These are phyloP conservation scores for Stratiomys singularior DNA, from an alignment of 2,888 invertebrate genomes.

Conservation along the genomic window DNA sequence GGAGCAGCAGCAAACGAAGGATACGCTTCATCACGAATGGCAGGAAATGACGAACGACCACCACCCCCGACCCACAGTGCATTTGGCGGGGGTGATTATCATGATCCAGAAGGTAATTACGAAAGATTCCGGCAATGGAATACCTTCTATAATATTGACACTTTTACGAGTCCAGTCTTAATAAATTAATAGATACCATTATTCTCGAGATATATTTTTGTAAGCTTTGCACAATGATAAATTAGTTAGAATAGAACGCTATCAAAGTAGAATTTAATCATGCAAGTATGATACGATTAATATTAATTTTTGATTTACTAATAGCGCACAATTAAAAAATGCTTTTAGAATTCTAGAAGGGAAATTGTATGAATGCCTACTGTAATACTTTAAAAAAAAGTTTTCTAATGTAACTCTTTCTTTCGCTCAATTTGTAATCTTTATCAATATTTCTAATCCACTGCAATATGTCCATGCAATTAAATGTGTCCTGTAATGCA, in stretches of 20 bases:
- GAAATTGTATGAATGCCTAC: too few relatives aligned
- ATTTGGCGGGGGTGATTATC: conserved; percentile 58
- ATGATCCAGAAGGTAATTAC: conserved; percentile 55
- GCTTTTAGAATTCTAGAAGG: too few relatives aligned
- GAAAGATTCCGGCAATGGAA: neutral
- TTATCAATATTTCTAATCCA: neutral
- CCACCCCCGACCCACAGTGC: conserved; percentile 61
- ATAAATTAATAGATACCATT: too few relatives aligned
- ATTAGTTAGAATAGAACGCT: too few relatives aligned
- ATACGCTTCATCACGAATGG: conserved; percentile 53
- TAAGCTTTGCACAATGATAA: too few relatives aligned
- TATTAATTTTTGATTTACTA: too few relatives aligned
- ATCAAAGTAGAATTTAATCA: too few relatives aligned
- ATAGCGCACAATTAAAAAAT: too few relatives aligned
- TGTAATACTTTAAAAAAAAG: too few relatives aligned
- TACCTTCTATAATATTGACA: neutral
- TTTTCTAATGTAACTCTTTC: neutral
- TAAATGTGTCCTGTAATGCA: neutral
- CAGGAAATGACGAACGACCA: conserved; percentile 55
- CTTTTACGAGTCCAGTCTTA: too few relatives aligned
- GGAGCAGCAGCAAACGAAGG: conserved; percentile 61
- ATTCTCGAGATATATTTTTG: too few relatives aligned
- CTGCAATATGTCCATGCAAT: neutral
- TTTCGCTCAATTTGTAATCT: conserved; percentile 21
- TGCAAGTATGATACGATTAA: too few relatives aligned